Evolutionary conservation across 2,113 vertebrate species (phyloP).

Genomic region (Globicephala melas): DNA sequence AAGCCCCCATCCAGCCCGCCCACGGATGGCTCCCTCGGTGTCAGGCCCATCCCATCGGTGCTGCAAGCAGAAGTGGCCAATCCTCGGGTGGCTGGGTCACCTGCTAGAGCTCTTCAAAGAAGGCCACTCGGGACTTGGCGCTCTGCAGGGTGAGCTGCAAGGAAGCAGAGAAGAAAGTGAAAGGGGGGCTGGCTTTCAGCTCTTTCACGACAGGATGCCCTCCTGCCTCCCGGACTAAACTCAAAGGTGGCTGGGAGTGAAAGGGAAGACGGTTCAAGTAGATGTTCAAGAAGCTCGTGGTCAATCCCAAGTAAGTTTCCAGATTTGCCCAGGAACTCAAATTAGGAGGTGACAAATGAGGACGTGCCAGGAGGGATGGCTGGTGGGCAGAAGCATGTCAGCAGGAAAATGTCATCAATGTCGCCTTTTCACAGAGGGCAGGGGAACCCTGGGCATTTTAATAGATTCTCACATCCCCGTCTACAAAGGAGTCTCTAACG

Average conservation of each 20-base stretch:
- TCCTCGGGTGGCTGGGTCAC: not conserved
- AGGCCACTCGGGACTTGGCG: slow-evolving; percentile 95
- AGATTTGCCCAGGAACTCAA: not conserved
- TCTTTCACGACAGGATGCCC: not conserved
- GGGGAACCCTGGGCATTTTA: not conserved
- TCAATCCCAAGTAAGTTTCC: not conserved
- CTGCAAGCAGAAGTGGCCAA: not conserved
- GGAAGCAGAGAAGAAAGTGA: slow-evolving; percentile 73
- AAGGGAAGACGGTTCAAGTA: not conserved
- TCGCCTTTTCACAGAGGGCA: not conserved
- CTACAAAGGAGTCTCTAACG: not conserved
- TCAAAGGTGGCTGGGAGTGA: not conserved
- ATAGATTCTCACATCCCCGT: rapidly evolving
- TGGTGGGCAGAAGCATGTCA: slow-evolving; percentile 1
- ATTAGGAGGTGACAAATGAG: slow-evolving; percentile 3
- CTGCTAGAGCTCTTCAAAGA: slow-evolving; percentile 94
- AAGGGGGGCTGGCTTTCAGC: not conserved
- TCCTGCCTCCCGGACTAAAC: not conserved
- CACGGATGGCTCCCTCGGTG: not conserved
- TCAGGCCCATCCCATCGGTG: not conserved
- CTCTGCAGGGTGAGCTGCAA: slow-evolving; percentile 96
- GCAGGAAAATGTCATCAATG: not conserved
- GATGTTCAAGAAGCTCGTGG: not conserved
- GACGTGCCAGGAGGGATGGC: not conserved
- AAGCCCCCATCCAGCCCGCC: not conserved